Percentiles rank a stretch among this genome's conserved stretches.
These are phyloP conservation scores for Oscheius onirici DNA, from an alignment of 2,888 invertebrate genomes.

Conservation along the genomic window DNA sequence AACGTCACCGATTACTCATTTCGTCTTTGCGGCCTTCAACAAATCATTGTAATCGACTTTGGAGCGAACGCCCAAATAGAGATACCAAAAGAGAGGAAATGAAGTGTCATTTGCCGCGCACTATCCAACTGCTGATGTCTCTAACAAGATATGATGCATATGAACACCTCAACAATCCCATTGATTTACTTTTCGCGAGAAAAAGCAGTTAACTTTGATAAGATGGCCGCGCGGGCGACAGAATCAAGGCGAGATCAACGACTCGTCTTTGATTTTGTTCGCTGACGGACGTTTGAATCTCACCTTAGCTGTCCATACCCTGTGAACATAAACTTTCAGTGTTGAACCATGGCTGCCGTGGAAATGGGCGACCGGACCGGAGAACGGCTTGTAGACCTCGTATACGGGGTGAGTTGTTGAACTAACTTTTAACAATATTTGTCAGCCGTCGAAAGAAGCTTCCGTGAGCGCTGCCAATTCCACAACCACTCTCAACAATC, in stretches of 20 bases:
- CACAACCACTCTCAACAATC: not conserved
- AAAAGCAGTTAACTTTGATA: constrained; percentile 21
- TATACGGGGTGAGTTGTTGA: constrained; percentile 46
- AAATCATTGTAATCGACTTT: constrained; percentile 29
- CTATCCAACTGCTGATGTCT: no score
- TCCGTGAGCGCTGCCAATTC: constrained; percentile 21
- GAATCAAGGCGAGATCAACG: constrained; percentile 31
- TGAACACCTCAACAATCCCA: not conserved
- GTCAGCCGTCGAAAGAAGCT: constrained; percentile 13
- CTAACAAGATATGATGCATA: no score
- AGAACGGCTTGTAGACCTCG: constrained; percentile 54
- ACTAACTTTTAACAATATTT: not conserved
- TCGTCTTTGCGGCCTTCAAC: constrained; percentile 23
- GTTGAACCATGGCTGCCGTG: constrained; percentile 51
- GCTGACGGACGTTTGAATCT: constrained; percentile 11
- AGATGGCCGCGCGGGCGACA: constrained; percentile 16
- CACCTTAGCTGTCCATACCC: not conserved
- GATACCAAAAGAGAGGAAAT: no score
- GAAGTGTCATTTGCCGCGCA: no score
- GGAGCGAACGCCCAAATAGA: no score
- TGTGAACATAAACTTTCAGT: not conserved
- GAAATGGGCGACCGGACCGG: constrained; percentile 58
- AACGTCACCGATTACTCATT: constrained; percentile 13
- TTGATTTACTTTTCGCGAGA: constrained; percentile 17
- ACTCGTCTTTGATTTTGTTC: constrained; percentile 35